Conservation (phyloP, 2,797 vertebrate genomes). For the Pogonophryne albipinna region DNA sequence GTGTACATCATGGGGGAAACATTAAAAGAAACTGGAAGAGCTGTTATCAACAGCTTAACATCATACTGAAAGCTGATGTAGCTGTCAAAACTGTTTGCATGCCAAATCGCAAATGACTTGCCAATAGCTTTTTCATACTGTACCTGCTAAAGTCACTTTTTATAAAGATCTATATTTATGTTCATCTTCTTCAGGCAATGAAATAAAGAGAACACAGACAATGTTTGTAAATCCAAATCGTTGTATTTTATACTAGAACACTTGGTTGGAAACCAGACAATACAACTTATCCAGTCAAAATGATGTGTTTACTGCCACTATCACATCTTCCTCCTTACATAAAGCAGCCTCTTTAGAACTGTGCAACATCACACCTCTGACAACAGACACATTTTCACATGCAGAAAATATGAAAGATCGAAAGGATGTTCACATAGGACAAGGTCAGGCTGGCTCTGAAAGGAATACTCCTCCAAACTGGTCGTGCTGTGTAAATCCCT, state of each 20-base stretch:
- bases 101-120: not conserved
- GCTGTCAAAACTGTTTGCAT: not conserved
- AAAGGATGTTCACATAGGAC: not conserved
- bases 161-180: not conserved
- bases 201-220: conserved; percentile 15
- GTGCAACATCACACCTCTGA: not conserved
- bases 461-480: conserved; percentile 6
- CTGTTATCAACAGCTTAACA: not conserved
- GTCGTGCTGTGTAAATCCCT: not conserved
- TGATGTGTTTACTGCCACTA: not conserved
- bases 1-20: not conserved
- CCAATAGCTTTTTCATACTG: not conserved
- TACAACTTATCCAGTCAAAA: conserved; percentile 19
- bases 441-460: conserved; percentile 5
- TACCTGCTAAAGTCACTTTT: not conserved
- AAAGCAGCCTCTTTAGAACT: conserved; percentile 5
- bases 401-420: conserved; percentile 8
- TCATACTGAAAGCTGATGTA: not conserved
- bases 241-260: conserved; percentile 36
- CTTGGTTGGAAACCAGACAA: conserved; percentile 33
- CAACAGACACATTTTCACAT: conserved; percentile 6
- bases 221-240: conserved; percentile 37
- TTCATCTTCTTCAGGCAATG: not conserved
- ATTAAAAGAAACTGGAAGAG: not conserved
- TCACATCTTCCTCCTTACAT: not conserved